Conservation (phyloP, 1,140 invertebrate genomes). For the Magallana ariakensis region DNA sequence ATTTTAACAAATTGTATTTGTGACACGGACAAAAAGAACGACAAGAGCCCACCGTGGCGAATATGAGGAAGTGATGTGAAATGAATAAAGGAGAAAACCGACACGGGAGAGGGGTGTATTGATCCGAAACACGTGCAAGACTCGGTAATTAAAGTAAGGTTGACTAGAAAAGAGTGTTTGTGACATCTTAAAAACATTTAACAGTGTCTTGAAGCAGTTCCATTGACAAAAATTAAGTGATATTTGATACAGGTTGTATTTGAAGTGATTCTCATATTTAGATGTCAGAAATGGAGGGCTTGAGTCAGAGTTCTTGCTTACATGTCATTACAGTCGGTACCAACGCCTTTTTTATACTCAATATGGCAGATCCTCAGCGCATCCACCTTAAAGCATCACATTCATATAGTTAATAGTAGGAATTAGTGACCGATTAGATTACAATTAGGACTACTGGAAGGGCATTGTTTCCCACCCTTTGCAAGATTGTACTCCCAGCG, state of each 20-base stretch:
- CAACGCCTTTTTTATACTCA: not conserved
- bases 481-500: no score
- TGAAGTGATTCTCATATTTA: conserved; percentile 10
- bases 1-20: conserved; percentile 17
- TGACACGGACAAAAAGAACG: not conserved
- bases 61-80: not conserved
- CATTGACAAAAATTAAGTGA: conserved; percentile 21
- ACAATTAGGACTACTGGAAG: no score
- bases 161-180: conserved; percentile 1
- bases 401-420: not conserved
- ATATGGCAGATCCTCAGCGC: not conserved
- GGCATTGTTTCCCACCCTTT: no score
- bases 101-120: conserved; percentile 16
- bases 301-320: not conserved
- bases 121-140: conserved; percentile 11
- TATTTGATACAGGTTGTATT: conserved; percentile 27
- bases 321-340: not conserved
- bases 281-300: not conserved
- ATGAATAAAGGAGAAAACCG: conserved; percentile 26
- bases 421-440: no score
- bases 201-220: conserved; percentile 7
- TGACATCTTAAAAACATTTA: conserved; percentile 27
- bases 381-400: not conserved
- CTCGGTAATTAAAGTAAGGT: conserved; percentile 2
- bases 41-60: not conserved